Conservation (phyloP, 2,113 vertebrate genomes). For the Accipiter virgatus region DNA sequence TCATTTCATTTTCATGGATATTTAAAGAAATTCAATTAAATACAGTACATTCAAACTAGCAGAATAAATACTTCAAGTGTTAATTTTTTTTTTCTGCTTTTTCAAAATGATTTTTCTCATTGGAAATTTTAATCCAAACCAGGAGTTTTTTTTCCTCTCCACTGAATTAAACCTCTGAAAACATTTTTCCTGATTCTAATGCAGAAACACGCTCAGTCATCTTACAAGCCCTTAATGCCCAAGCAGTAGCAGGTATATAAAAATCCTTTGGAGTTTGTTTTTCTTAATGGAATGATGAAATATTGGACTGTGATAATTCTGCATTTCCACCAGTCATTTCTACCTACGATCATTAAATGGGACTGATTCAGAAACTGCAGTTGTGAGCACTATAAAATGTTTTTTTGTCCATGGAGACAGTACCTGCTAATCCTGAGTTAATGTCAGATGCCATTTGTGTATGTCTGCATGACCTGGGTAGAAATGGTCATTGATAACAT, state of each 20-base stretch:
- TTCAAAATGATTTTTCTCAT: background rate
- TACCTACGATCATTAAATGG: background rate
- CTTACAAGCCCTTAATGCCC: background rate
- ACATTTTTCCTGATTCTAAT: background rate
- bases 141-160: no score
- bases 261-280: background rate
- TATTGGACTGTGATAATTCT: background rate
- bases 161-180: background rate
- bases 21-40: conserved; percentile 2
- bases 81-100: background rate
- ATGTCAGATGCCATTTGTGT: background rate
- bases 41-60: background rate
- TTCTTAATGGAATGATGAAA: background rate
- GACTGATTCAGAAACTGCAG: background rate
- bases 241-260: background rate
- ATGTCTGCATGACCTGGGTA: background rate
- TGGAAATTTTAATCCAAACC: background rate
- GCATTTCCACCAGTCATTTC: background rate
- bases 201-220: background rate
- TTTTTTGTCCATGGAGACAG: background rate
- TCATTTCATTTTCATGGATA: background rate
- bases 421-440: background rate
- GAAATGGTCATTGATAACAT: background rate
- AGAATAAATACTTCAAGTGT: background rate
- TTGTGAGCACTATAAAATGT: background rate